phyloP scores from a whole-genome alignment of 2,797 vertebrate genomes.

The Xenops minutus region DNA sequence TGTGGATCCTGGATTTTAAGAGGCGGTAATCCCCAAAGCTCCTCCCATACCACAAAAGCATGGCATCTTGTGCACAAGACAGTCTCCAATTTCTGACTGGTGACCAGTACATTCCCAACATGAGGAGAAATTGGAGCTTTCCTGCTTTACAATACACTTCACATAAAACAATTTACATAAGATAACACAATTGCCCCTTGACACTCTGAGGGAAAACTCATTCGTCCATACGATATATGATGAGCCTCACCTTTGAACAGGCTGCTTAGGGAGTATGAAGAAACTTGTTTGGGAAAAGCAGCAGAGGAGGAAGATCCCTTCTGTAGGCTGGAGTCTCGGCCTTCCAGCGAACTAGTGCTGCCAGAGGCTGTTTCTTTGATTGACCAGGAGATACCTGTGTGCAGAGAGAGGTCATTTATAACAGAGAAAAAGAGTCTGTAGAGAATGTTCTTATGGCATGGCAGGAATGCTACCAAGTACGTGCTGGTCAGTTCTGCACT shows the following conservation, averaged over 20 bases:
- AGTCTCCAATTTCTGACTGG: background rate
- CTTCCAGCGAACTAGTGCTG: conserved; percentile 70
- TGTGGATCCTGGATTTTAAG: background rate
- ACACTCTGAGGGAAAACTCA: background rate
- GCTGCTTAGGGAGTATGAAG: conserved; percentile 88
- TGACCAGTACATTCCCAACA: background rate
- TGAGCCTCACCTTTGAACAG: conserved; percentile 88
- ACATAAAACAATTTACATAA: background rate
- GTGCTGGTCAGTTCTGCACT: background rate
- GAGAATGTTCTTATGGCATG: background rate
- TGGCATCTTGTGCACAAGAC: background rate
- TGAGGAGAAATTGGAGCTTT: background rate
- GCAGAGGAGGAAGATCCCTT: conserved; percentile 75
- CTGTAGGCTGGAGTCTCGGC: conserved; percentile 77
- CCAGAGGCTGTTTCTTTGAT: conserved; percentile 89
- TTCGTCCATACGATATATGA: background rate
- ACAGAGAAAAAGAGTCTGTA: background rate
- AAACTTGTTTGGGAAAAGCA: conserved; percentile 80
- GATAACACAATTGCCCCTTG: background rate
- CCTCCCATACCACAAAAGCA: background rate
- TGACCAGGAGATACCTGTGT: conserved; percentile 92
- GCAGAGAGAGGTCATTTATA: background rate
- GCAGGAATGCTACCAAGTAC: background rate
- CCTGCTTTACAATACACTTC: background rate
- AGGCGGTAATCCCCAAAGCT: background rate